Percentiles rank a stretch among this genome's conserved stretches.
Evolutionary conservation across 37 sponge, comb jelly and placozoan species (phyloP).

Genomic region (Cladorhizidae sp.): DNA sequence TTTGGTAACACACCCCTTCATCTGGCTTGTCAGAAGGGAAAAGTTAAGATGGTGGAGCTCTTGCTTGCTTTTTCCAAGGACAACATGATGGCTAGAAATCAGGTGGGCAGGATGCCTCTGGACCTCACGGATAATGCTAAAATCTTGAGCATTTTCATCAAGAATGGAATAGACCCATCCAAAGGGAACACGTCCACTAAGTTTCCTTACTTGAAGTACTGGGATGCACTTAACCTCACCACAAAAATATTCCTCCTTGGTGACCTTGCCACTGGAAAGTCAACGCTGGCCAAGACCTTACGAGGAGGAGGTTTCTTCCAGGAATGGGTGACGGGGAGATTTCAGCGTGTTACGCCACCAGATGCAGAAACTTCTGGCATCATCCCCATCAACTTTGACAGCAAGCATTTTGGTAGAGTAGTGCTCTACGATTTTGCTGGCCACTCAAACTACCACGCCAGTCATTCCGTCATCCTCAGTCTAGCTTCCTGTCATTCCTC

Average conservation of each 20-base stretch:
- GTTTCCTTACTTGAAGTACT: slow-evolving; percentile 17
- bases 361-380: slow-evolving; percentile 15
- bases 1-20: slow-evolving; percentile 38
- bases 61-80: slow-evolving; percentile 17
- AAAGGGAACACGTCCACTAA: slow-evolving; percentile 9
- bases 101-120: slow-evolving; percentile 22
- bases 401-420: slow-evolving; percentile 23
- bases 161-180: slow-evolving; percentile 24
- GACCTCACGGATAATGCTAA: slow-evolving; percentile 2
- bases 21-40: slow-evolving; percentile 24
- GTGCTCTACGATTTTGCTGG: slow-evolving; percentile 41
- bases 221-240: neutral
- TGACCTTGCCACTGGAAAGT: slow-evolving; percentile 8
- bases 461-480: slow-evolving; percentile 34
- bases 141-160: slow-evolving; percentile 12
- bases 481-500: neutral
- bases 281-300: slow-evolving; percentile 31
- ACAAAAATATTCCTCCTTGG: slow-evolving; percentile 32
- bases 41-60: slow-evolving; percentile 16
- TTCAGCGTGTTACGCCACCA: neutral
- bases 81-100: slow-evolving; percentile 10
- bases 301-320: slow-evolving; percentile 12
- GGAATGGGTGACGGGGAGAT: slow-evolving; percentile 21
- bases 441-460: slow-evolving; percentile 18
- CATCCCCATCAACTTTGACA: slow-evolving; percentile 8